Base-by-base conservation (phyloP, 2,113 vertebrate genomes). In the Leuciscus idus region DNA sequence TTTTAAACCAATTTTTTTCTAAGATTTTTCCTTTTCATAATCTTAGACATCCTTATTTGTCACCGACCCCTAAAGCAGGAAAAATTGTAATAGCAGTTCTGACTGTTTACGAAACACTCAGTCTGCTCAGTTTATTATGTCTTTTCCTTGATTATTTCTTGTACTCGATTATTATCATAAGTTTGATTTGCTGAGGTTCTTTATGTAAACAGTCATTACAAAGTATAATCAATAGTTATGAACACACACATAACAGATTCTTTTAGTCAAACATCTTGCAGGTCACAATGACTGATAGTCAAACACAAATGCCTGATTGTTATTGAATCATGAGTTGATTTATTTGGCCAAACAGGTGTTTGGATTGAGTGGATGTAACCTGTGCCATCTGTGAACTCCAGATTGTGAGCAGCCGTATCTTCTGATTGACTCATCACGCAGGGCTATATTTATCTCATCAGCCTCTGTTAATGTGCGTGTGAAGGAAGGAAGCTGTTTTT, bases 371-470 rank as follows among this genome's bases (percentile, higher is more conserved):
- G 39, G 70, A 43, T 73, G 8, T 73, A 72, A 73, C 23, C 21
- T 21, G 36, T 73, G 70, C 36, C 70, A 73, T 73, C 70, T 73
- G 70, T 73, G 70, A 43, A 73, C 70, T 43, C 19, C 36, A 75
- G 43, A 75, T 43, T 7, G 43, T 48, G 73, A 75, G 43, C 55
- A 21, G 11, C 17, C 3, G 23, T 81, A 28, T 81, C 23, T 23
- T 46, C 23, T 46, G n/a, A 64, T 48, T 39, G 36, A 28, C 43
- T 81, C n/a, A 28, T 48, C 21, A 46, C 7, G 2, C n/a, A 21
- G 39, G 9, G 39, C 61, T 81, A 81, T 81, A 30, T 81, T 48
- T 66, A 75, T 50, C 73, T 75, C 73, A 50, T 75, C 13, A 81
- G 13, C 39, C 59, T 4, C 79, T 48, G n/a, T 11, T 48, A 66